Conservation (phyloP, 1,140 invertebrate species). For the Hycleus cichorii region DNA sequence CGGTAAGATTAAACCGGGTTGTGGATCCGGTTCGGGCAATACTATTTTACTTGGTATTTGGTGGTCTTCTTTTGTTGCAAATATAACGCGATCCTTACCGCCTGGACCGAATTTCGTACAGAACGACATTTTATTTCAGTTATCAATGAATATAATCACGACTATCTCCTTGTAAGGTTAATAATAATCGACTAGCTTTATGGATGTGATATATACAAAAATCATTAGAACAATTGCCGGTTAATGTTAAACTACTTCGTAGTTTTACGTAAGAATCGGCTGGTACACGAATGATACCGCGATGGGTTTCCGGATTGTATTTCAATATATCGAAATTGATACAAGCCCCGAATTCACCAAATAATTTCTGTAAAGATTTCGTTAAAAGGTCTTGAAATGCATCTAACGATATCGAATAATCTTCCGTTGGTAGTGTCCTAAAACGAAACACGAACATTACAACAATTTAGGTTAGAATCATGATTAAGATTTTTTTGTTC, state of each 20-base stretch:
- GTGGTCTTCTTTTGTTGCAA: conserved; percentile 75
- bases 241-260: conserved; percentile 49
- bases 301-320: conserved; percentile 41
- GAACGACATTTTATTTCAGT: conserved; percentile 41
- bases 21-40: conserved; percentile 63
- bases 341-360: conserved; percentile 52
- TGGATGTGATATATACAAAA: conserved; percentile 49
- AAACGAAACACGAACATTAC: conserved; percentile 23
- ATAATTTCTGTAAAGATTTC: conserved; percentile 38
- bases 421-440: conserved; percentile 44
- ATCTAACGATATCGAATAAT: conserved; percentile 40
- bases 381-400: conserved; percentile 33
- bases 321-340: conserved; percentile 51
- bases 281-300: conserved; percentile 51
- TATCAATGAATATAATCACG: conserved; percentile 36
- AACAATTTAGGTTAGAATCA: background rate
- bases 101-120: conserved; percentile 43
- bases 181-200: conserved; percentile 45
- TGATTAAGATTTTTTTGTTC: too few relatives aligned
- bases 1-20: conserved; percentile 71
- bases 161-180: conserved; percentile 38
- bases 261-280: conserved; percentile 48
- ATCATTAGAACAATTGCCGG: conserved; percentile 45
- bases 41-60: conserved; percentile 61
- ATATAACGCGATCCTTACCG: conserved; percentile 79